phyloP scores from a whole-genome alignment of 1,140 invertebrate species.

The Rhopalosiphum maidis region DNA sequence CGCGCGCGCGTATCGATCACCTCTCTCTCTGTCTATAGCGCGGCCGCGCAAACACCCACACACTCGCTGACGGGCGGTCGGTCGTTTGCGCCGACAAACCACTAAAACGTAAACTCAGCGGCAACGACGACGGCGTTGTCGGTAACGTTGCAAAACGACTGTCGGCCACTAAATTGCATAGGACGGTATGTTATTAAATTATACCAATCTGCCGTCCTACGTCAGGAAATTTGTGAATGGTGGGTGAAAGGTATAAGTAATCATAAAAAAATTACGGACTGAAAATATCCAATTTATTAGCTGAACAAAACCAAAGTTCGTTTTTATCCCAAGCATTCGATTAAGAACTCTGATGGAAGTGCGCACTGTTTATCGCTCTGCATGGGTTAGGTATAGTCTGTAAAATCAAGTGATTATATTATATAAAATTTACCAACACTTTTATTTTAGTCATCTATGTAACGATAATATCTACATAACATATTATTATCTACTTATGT shows the following conservation, averaged over 20 bases:
- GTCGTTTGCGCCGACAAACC: not conserved
- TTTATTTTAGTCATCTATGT: too few relatives aligned
- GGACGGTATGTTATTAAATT: constrained; percentile 30
- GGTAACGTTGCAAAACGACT: constrained; percentile 38
- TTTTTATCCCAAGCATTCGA: too few relatives aligned
- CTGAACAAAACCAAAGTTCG: not conserved
- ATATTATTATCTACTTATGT: too few relatives aligned
- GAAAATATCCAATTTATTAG: not conserved
- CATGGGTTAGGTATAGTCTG: too few relatives aligned
- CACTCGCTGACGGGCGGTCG: not conserved
- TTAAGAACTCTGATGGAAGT: too few relatives aligned
- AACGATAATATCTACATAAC: too few relatives aligned
- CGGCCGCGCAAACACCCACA: not conserved
- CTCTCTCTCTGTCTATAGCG: not conserved
- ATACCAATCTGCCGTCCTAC: not conserved
- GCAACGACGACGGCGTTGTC: not conserved
- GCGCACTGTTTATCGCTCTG: not conserved
- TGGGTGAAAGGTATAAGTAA: not conserved
- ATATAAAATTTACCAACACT: too few relatives aligned
- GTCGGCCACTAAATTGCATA: not conserved
- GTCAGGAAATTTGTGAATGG: not conserved
- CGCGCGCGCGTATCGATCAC: constrained; percentile 41
- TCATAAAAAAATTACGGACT: not conserved
- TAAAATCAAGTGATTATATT: too few relatives aligned
- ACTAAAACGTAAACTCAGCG: constrained; percentile 22